Base-by-base conservation (phyloP, 2,797 vertebrate genomes). In the Carapus acus region DNA sequence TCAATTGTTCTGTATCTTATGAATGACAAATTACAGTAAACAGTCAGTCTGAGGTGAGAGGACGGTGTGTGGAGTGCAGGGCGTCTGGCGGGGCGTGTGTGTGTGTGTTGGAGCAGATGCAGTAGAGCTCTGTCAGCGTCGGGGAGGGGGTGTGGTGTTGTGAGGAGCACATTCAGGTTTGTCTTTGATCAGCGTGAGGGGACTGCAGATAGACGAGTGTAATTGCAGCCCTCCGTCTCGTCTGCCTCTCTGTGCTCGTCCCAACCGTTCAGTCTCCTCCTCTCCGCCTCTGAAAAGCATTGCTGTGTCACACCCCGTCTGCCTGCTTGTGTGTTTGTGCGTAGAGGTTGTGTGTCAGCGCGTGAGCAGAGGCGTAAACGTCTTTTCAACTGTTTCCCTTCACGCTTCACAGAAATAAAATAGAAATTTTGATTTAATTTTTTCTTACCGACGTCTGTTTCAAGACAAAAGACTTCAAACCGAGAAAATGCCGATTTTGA, bases 321-420 rank as follows among this genome's bases (percentile, higher is more conserved):
- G 7, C 16, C 8, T 29, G 46, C 21, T 9, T 48, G 21, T 56
- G 20, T 36, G 14, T 54, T 15, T 49, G 2, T 47, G 23, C 40
- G 16, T 63, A 8, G 48, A 27, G 8, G 2, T 46, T 27, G 34
- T 53, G 20, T 43, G 7, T 43, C 58, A 37, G 21, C 56, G 86
- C 92, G 80, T 96, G 43, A 92, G 94, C 71, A 89, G 90, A 53
- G 93, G 34, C 9, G 9, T 13, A 7, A 33, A 33, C 31, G n/a
- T n/a, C n/a, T n/a, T n/a, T n/a, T n/a, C n/a, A n/a, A n/a, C n/a
- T n/a, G n/a, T n/a, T n/a, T n/a, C n/a, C n/a, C n/a, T n/a, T n/a
- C n/a, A n/a, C n/a, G n/a, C n/a, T n/a, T n/a, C n/a, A n/a, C n/a
- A n/a, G n/a, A n/a, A n/a, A n/a, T n/a, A n/a, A n/a, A n/a, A n/a